Evolutionary conservation across 1,140 invertebrate genomes (phyloP), one percentile per base, ranked within the genome.

Genomic region (Contarinia nasturtii): DNA sequence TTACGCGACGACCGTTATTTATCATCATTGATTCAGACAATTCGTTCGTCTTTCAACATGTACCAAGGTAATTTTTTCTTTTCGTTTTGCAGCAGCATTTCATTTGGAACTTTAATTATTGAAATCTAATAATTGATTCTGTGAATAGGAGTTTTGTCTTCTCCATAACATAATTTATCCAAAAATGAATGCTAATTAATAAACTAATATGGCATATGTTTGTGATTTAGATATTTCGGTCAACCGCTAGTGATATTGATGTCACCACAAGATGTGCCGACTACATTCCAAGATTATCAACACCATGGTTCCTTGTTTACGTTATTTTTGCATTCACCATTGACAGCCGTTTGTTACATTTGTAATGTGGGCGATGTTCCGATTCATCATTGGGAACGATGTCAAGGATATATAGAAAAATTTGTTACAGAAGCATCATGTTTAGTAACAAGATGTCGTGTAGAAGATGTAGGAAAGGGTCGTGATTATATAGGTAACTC

Each of bases 1-100:
- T 88, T 66, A 90, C 86, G 5, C 75, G 91, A 51, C 82, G 90
- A 58, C 92, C 91, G 17, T 71, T 95, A 36, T 93, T 95, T 67
- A 73, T 96, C 41, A 85, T 96, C 51, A 79, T 96, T 49, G 92
- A 96, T 65, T 93, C 88, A 55, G 86, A 95, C 66, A 95, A 94
- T 68, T 91, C 87, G 60, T 87, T 84, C 64, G 84, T 88, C 49
- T 96, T 95, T 69, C 82, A 88, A 69, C 80, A 89, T 61, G 83
- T 95, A 59, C 86, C 89, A 20, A 79, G 81, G 41, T 43, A 18
- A 43, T 14, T 5, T 38, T 38, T 50, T n/a, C 7, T 34, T 34
- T n/a, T n/a, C n/a, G n/a, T n/a, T n/a, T n/a, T n/a, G n/a, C n/a
- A n/a, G n/a, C n/a, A n/a, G n/a, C n/a, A n/a, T n/a, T n/a, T n/a